A percentile compares a stretch with the other conserved stretches of the same genome.
Conservation (phyloP, 2,888 invertebrate genomes). For the Dysmachus trigonus region DNA sequence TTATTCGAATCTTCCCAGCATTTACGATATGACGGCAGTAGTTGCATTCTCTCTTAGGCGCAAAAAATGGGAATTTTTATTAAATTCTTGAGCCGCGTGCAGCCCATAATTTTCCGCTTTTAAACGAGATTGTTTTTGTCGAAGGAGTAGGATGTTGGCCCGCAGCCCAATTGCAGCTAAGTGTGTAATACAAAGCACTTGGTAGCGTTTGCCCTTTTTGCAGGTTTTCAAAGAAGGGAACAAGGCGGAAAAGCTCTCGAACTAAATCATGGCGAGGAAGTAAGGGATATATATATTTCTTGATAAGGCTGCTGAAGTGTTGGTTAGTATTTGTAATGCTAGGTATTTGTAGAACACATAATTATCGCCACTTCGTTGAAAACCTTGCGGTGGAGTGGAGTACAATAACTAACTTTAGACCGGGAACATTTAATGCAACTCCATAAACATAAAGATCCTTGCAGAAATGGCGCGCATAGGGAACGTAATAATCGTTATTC, state of each 20-base stretch:
- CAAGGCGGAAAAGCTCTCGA: neutral
- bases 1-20: neutral
- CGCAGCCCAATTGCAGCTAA: neutral
- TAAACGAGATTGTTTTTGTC: constrained; percentile 3
- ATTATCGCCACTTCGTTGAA: neutral
- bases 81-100: neutral
- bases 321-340: neutral
- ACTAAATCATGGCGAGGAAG: constrained; percentile 9
- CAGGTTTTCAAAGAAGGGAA: neutral
- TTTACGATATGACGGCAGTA: neutral
- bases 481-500: neutral
- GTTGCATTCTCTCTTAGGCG: neutral
- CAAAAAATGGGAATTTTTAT: neutral
- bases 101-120: neutral
- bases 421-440: neutral
- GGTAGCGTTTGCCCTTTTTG: neutral
- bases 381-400: neutral
- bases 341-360: neutral
- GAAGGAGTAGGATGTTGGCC: neutral
- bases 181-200: neutral
- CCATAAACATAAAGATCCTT: neutral
- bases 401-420: neutral
- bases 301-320: neutral
- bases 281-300: neutral
- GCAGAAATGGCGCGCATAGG: neutral